Percentiles rank a stretch among this genome's conserved stretches.
Conservation (phyloP, 2,113 vertebrate species). For the Grus americana region DNA sequence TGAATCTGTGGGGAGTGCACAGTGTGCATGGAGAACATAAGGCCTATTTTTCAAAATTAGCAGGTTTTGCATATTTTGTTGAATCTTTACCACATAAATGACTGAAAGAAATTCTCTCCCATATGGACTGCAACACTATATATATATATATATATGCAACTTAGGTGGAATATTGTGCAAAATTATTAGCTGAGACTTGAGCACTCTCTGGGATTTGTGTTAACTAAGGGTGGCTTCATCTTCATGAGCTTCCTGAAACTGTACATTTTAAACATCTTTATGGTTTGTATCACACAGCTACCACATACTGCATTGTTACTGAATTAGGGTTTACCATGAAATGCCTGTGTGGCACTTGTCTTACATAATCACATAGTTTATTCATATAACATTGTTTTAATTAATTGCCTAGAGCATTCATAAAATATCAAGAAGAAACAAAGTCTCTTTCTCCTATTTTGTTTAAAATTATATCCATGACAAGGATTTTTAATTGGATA, state of each 20-base stretch:
- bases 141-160: background rate
- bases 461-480: conserved; percentile 34
- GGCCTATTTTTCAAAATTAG: background rate
- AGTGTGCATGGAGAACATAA: background rate
- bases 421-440: conserved; percentile 7
- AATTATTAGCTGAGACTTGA: background rate
- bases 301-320: background rate
- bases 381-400: conserved; percentile 52
- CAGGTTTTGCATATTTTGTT: background rate
- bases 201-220: background rate
- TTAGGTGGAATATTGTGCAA: background rate
- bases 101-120: background rate
- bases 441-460: background rate
- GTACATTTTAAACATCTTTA: background rate
- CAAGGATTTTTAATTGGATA: conserved; percentile 27
- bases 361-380: conserved; percentile 25
- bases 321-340: background rate
- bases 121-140: background rate
- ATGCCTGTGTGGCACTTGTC: background rate
- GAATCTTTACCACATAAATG: background rate
- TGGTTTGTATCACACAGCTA: background rate
- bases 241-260: background rate
- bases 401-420: conserved; percentile 11
- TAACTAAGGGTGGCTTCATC: background rate
- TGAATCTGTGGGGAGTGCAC: background rate